Evolutionary conservation across 2,888 invertebrate species (phyloP).

Genomic region (Agriopis marginaria): DNA sequence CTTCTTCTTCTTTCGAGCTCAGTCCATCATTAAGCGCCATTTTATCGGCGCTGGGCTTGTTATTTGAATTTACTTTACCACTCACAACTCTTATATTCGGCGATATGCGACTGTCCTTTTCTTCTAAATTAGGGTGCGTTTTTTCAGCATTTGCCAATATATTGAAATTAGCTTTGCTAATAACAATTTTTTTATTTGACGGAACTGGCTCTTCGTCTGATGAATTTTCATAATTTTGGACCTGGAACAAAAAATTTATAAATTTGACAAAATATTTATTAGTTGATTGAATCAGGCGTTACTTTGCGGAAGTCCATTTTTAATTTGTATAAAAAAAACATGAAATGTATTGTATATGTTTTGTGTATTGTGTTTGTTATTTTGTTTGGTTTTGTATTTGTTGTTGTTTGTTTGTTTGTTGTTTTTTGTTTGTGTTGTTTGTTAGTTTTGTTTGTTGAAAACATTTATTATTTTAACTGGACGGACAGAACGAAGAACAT

Average conservation of each 20-base stretch:
- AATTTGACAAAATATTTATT: background rate
- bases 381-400: too few relatives aligned
- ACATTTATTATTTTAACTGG: too few relatives aligned
- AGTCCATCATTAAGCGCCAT: background rate
- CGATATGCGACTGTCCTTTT: background rate
- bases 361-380: too few relatives aligned
- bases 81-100: background rate
- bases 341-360: too few relatives aligned
- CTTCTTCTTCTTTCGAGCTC: background rate
- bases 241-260: slow-evolving; percentile 46
- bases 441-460: too few relatives aligned
- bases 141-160: background rate
- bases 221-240: slow-evolving; percentile 40
- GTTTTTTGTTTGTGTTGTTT: too few relatives aligned
- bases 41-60: background rate
- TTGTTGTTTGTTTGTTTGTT: too few relatives aligned
- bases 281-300: too few relatives aligned
- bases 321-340: too few relatives aligned
- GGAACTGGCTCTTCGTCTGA: slow-evolving; percentile 5
- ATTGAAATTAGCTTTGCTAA: background rate
- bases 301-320: too few relatives aligned
- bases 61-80: background rate
- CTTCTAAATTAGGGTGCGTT: background rate
- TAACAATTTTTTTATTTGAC: background rate
- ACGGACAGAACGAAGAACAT: too few relatives aligned